A percentile compares a stretch with the other conserved stretches of the same genome.
phyloP scores from a whole-genome alignment of 1,140 invertebrate genomes.

The Drosophila aff. region DNA sequence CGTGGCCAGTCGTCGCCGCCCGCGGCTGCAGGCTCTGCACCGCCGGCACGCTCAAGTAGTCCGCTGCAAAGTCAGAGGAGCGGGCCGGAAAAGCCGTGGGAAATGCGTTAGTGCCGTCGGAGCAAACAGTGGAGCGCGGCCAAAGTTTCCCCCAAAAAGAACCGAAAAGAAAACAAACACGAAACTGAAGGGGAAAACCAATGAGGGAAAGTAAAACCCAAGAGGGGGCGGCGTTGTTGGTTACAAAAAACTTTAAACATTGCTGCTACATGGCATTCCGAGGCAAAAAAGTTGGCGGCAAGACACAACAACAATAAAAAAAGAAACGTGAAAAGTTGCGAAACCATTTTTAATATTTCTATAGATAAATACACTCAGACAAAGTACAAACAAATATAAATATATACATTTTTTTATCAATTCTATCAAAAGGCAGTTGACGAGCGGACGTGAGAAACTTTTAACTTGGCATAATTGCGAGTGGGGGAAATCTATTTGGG shows the following conservation, averaged over 20 bases:
- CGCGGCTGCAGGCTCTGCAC: conserved; percentile 87
- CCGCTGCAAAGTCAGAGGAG: conserved; percentile 69
- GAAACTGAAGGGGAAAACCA: conserved; percentile 24
- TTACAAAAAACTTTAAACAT: conserved; percentile 56
- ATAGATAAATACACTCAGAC: conserved; percentile 31
- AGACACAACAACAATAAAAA: conserved; percentile 13
- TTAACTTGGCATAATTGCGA: conserved; percentile 11
- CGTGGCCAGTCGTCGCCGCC: conserved; percentile 88
- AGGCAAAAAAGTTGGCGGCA: conserved; percentile 52
- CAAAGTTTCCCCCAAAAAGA: conserved; percentile 57
- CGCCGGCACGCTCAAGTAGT: conserved; percentile 82
- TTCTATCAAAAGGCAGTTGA: conserved; percentile 43
- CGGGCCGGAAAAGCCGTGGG: conserved; percentile 36
- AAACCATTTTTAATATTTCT: conserved; percentile 59
- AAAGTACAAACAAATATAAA: conserved; percentile 5
- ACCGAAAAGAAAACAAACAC: conserved; percentile 44
- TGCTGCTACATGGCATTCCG: conserved; percentile 41
- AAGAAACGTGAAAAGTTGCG: conserved; percentile 60
- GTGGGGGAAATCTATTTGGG: conserved; percentile 18
- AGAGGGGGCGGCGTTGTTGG: conserved; percentile 7
- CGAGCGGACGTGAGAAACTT: conserved; percentile 20
- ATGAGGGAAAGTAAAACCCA: conserved; percentile 17
- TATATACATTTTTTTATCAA: conserved; percentile 12
- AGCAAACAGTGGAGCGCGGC: conserved; percentile 58
- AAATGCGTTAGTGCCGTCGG: conserved; percentile 54